Evolutionary conservation across 1,140 invertebrate species (phyloP), one percentile per base, ranked within the genome.

Genomic region (Lasaia peninsularis): DNA sequence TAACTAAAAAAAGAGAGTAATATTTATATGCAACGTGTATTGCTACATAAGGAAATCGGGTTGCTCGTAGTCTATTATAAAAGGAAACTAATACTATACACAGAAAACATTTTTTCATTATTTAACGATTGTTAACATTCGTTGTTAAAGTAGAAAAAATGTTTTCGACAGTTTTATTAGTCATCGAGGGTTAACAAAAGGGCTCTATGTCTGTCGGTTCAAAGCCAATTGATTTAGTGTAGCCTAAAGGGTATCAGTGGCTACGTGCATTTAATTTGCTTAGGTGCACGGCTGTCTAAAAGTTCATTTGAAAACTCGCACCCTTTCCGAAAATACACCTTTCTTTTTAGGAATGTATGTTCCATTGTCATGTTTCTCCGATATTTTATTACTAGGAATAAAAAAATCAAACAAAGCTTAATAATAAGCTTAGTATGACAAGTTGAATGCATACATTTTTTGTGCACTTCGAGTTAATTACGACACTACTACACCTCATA

Each of bases 121-220:
- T 48, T 48, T 48, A 48, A 48, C 44, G 44, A 48, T 21, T 18
- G n/a, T 16, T 48, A 6, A n/a, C 20, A 6, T 18, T 48, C n/a
- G 11, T 18, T 21, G 20, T 21, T 20, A 28, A 28, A 18, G 18
- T 33, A 21, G 20, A 44, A 28, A 56, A 56, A 40, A 24, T 56
- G 40, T 44, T 40, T 44, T 44, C 32, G 50, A 63, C n/a, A 63
- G 63, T 74, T 75, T 73, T 73, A 80, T 79, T 76, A 78, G 70
- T 77, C 69, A 73, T 78, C 68, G 66, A 70, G 74, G 74, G 56
- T 65, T 67, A 65, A 79, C 73, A 78, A 74, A 71, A 67, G 68
- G 74, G 63, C 56, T 79, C 75, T 81, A 60, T 67, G 78, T 74
- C 71, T 67, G 78, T 79, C 69, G 82, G 78, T 65, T 82, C 76